A percentile compares a stretch with the other conserved stretches of the same genome.
Conservation (phyloP, 1,140 invertebrate genomes). For the Drosophila sturtevanti region DNA sequence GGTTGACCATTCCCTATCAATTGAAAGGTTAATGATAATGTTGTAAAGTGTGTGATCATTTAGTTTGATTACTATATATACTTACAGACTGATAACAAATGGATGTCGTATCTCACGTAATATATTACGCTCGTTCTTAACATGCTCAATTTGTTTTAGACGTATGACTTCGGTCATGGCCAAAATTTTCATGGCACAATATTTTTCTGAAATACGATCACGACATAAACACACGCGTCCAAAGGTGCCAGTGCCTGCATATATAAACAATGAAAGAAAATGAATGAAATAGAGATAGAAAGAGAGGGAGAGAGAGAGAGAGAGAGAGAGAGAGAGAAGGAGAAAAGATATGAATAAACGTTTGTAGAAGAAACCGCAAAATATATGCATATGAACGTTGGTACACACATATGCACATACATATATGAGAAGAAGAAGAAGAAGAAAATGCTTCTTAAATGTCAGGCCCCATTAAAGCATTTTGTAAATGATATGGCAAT, state of each 20-base stretch:
- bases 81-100: slow-evolving; percentile 97
- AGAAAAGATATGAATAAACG: slow-evolving; percentile 12
- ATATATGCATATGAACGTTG: slow-evolving; percentile 8
- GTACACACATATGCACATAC: no score
- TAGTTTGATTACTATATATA: slow-evolving; percentile 61
- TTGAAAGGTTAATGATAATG: no score
- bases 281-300: no score
- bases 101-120: slow-evolving; percentile 94
- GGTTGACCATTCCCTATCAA: slow-evolving; percentile 94
- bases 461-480: slow-evolving; percentile 51
- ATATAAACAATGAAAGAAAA: no score
- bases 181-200: slow-evolving; percentile 95
- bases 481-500: slow-evolving; percentile 52
- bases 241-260: slow-evolving; percentile 96
- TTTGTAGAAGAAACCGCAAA: slow-evolving; percentile 2
- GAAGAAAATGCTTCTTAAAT: slow-evolving; percentile 29
- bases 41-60: background rate
- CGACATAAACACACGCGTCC: slow-evolving; percentile 94
- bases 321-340: background rate
- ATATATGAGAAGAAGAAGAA: slow-evolving; percentile 19
- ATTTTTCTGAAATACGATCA: slow-evolving; percentile 90
- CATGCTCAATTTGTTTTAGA: slow-evolving; percentile 96
- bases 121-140: slow-evolving; percentile 96
- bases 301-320: slow-evolving; percentile 25
- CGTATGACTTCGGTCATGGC: slow-evolving; percentile 95